Conservation (phyloP, 2,113 vertebrate genomes). For the Dendrocopos noguchii region DNA sequence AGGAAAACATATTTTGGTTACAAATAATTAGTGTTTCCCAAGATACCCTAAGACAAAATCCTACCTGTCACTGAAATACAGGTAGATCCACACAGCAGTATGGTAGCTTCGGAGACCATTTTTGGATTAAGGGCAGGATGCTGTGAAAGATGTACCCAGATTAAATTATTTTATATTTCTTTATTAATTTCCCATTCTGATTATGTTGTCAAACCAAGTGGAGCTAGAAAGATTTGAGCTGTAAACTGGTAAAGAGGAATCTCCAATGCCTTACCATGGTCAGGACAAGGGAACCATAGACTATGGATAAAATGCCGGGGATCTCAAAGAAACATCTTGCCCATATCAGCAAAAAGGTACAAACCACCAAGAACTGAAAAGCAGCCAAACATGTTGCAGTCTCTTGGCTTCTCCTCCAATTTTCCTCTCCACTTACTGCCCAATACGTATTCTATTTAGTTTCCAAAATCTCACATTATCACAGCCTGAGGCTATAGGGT, state of each 20-base stretch:
- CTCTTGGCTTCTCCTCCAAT: background rate
- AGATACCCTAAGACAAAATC: background rate
- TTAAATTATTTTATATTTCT: background rate
- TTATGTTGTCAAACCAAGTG: background rate
- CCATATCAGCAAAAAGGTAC: slow-evolving; percentile 24
- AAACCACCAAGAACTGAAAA: slow-evolving; percentile 4
- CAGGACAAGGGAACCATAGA: background rate
- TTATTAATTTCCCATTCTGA: background rate
- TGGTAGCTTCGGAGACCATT: background rate
- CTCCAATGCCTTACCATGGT: rapidly evolving
- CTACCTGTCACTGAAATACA: background rate
- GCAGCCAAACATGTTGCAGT: background rate
- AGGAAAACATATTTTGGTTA: background rate
- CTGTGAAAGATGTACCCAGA: background rate
- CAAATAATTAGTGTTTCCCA: background rate
- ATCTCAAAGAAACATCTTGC: slow-evolving; percentile 30
- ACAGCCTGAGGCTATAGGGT: background rate
- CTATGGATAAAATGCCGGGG: background rate
- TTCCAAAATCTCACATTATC: background rate
- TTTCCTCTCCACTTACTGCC: background rate
- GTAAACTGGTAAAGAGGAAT: background rate
- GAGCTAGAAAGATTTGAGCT: background rate
- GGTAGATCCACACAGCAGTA: background rate
- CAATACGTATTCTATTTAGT: background rate
- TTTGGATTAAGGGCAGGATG: background rate